phyloP scores from a whole-genome alignment of 2,113 vertebrate species.

The Ptilorrhoa leucosticta region DNA sequence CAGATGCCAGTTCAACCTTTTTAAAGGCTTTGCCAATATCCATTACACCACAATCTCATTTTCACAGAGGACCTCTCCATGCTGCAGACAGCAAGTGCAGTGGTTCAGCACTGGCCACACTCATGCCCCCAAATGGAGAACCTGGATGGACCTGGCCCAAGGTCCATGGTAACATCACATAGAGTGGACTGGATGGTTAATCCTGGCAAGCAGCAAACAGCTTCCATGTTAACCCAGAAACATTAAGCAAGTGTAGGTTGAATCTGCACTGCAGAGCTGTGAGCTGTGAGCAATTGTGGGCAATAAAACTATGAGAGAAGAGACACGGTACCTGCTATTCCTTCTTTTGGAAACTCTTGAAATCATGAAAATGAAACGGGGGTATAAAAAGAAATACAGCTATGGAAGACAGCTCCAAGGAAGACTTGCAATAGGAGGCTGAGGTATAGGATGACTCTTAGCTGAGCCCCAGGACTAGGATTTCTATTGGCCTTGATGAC shows the following conservation, averaged over 20 bases:
- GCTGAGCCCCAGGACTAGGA: background rate
- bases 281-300: background rate
- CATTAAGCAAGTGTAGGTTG: background rate
- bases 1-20: background rate
- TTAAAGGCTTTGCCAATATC: background rate
- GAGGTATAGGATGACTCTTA: background rate
- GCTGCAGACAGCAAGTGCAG: background rate
- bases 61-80: background rate
- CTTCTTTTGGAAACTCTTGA: background rate
- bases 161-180: background rate
- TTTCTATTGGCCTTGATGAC: background rate
- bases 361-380: background rate
- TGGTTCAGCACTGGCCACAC: background rate
- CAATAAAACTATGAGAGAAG: fast-evolving
- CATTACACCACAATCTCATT: background rate
- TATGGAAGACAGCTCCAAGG: background rate
- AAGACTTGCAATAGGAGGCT: background rate
- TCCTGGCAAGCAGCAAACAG: background rate
- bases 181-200: background rate
- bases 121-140: background rate
- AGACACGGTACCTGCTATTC: background rate
- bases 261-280: background rate
- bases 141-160: background rate
- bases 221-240: background rate
- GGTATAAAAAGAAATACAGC: background rate